Evolutionary conservation across 2,797 vertebrate genomes (phyloP), one percentile per base, ranked within the genome.

Genomic region (Gymnocypris eckloni): DNA sequence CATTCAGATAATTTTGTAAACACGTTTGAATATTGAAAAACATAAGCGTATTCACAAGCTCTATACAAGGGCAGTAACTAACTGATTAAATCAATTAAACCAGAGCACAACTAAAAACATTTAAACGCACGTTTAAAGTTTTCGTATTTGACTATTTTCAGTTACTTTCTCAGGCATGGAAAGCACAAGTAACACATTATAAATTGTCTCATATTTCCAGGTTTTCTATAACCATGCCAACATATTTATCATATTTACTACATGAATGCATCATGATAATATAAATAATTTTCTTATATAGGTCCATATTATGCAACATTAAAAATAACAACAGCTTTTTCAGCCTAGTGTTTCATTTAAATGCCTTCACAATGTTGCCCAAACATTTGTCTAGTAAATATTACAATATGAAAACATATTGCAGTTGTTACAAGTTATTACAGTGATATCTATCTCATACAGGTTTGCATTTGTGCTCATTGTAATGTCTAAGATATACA

Each of bases 401-500:
- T n/a, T 77, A 67, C 28, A 37, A 37, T 7, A n/a, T 71, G 43
- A 59, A 43, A 59, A 54, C 25, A 11, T 37, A 2, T 8, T 50
- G 6, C 25, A 75, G 4, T 69, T 43, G 20, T 13, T 41, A 41
- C 6, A 43, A n/a, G 9, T 12, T 48, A 10, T 4, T 70, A 78
- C 69, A 0, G 25, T 6, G 15, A 25, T 15, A 37, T 45, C 22
- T 25, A 70, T 86, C 72, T 88, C 43, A 85, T 43, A 75, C 76
- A 86, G 37, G 76, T 78, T 88, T 89, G 86, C 87, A 87, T 77
- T 91, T 92, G 71, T 91, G 90, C 64, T 90, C 87, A 56, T 86
- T 90, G 20, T 89, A 90, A 75, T 90, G 90, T 71, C 86, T 87
- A 56, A 86, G 79, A 71, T 91, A 90, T 25, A 86, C 87, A 54